A percentile compares a stretch with the other conserved stretches of the same genome.
phyloP scores from a whole-genome alignment of 2,113 vertebrate genomes.

The Philantomba maxwellii region DNA sequence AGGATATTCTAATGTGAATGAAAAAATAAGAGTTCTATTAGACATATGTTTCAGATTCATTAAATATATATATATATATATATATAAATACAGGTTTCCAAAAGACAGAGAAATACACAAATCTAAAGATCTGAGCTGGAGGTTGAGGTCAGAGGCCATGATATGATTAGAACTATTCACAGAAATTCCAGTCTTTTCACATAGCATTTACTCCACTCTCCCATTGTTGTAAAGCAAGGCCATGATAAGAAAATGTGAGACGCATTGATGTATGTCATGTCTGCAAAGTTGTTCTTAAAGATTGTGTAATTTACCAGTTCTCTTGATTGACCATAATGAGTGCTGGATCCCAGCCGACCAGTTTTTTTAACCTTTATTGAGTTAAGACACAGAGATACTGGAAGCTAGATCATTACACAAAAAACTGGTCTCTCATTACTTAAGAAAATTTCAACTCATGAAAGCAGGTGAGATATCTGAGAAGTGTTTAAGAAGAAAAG shows the following conservation, averaged over 20 bases:
- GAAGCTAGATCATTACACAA: neutral
- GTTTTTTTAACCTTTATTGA: neutral
- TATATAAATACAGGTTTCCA: neutral
- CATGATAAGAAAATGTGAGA: neutral
- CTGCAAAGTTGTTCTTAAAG: neutral
- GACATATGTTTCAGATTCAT: neutral
- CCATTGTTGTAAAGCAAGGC: neutral
- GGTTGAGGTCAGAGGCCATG: neutral
- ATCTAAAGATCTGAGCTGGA: neutral
- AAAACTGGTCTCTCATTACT: neutral
- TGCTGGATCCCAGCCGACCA: neutral
- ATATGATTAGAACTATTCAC: neutral
- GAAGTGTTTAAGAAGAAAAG: neutral
- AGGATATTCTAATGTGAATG: neutral
- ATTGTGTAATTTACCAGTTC: neutral
- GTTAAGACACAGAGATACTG: neutral
- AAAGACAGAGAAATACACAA: neutral
- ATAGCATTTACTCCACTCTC: neutral
- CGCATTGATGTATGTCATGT: neutral
- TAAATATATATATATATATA: neutral
- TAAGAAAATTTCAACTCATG: neutral
- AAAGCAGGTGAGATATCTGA: neutral
- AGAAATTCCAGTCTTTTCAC: neutral
- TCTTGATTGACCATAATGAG: neutral
- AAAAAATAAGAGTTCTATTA: neutral